Evolutionary conservation across 2,888 invertebrate genomes (phyloP), one percentile per base, ranked within the genome.

Genomic region (Drosophila prolongata): DNA sequence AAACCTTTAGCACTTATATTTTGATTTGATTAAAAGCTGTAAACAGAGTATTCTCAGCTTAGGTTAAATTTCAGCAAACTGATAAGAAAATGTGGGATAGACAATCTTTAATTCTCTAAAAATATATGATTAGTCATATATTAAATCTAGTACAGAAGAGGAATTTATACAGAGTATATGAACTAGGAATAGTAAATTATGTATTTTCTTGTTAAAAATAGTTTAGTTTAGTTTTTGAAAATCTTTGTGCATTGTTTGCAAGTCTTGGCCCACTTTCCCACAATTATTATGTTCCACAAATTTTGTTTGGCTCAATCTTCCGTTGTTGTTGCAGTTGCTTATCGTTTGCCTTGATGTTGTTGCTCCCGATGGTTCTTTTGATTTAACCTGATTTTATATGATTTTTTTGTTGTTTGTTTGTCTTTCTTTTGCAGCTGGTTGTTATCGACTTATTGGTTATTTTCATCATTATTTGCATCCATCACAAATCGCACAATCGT

Each of bases 391-490:
- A 34, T 54, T 50, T 53, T 56, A 42, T 40, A 43, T 43, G 38
- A 59, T 46, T 62, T 59, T 43, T 59, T 54, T 30, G 58, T 64
- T 60, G 50, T 66, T 53, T 50, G 37, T 61, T 52, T 70, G 46
- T 37, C 35, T 68, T 50, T 54, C 46, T 67, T 49, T 56, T 65
- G 27, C 64, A 37, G 66, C 52, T 49, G 52, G 16, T 43, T 64
- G 43, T 59, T 57, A 19, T 53, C 70, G 55, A 60, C n/a, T 59
- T 64, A 59, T 64, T 64, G 62, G 62, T 64, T 30, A 43, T 43
- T 59, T 43, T n/a, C 59, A 43, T 71, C 70, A 52, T 61, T 70
- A 30, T 70, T 70, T 70, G 61, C 70, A 61, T 70, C 55, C 46
- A 50, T 49, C 38, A 34, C 49, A 52, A 46, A 37, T 14, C 38